Evolutionary conservation across 2,888 invertebrate genomes (phyloP), one percentile per base, ranked within the genome.

Genomic region (Chaetogeoica ovagalla): DNA sequence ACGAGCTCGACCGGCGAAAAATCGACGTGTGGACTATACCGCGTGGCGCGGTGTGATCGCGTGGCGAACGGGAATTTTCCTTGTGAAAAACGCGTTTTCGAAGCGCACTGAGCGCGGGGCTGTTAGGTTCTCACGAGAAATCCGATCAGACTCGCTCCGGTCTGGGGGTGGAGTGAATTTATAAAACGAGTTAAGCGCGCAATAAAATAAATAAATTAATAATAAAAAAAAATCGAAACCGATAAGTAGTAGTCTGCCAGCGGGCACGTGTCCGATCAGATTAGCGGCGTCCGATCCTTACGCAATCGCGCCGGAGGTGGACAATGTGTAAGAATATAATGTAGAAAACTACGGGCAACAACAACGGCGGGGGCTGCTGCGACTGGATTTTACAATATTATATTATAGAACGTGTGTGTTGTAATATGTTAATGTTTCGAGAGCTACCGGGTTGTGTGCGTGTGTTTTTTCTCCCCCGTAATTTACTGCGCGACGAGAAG

Each of bases 201-300:
- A 6, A 43, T 1, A 43, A 9, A 5, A 9, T 11, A 43, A 37
- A 48, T 21, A 37, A 30, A 63, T 43, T n/a, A n/a, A n/a, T n/a
- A n/a, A n/a, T n/a, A n/a, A 52, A 57, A 68, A 48, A 68, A 77
- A 62, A 52, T 43, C 69, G 30, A 30, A 30, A 30, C 30, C 77
- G 52, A 77, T 77, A 74, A 48, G n/a, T n/a, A n/a, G n/a, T n/a
- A n/a, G 43, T 59, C 4, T 60, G 69, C 69, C 37, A 52, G 77
- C 69, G 69, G 77, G 77, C 77, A 70, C 69, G 69, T 60, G 77
- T 77, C 69, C 69, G 69, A 77, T 77, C 77, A 62, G 77, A 77
- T 77, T 69, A 69, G 39, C 62, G 52, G 23, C 37, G 55, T 52
- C 52, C 17, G n/a, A n/a, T n/a, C 52, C 5, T 77, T 77, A 37